These are phyloP conservation scores for Corythaixoides concolor DNA, from an alignment of 2,113 vertebrate genomes.

Conservation along the genomic window DNA sequence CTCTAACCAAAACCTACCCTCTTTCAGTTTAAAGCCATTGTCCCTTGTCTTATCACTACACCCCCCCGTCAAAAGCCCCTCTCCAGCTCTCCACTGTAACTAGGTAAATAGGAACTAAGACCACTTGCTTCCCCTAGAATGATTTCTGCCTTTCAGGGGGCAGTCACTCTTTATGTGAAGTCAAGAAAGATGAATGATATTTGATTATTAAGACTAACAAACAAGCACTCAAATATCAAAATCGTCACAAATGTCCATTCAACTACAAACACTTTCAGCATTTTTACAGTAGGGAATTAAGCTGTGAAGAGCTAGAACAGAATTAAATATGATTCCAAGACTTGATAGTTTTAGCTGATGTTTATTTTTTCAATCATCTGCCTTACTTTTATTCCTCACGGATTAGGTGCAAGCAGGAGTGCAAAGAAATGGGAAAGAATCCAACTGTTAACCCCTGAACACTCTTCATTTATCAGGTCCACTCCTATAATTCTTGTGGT, in stretches of 20 bases:
- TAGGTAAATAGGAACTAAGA: neutral
- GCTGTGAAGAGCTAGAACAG: neutral
- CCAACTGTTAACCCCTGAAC: neutral
- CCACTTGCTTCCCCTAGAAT: neutral
- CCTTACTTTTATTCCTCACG: neutral
- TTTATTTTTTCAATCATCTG: neutral
- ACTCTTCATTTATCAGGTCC: neutral
- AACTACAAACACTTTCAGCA: neutral
- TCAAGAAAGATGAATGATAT: neutral
- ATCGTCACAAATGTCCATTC: neutral
- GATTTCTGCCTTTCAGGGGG: neutral
- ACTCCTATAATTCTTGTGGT: neutral
- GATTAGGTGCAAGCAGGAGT: neutral
- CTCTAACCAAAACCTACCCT: too few species aligned
- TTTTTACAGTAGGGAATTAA: neutral
- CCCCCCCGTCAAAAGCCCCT: too few species aligned
- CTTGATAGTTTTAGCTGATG: neutral
- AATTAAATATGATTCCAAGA: neutral
- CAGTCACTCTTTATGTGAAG: neutral
- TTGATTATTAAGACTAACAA: neutral
- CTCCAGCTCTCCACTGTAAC: neutral
- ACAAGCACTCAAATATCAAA: neutral
- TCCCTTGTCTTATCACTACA: too few species aligned
- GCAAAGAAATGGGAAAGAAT: slow-evolving; percentile 2
- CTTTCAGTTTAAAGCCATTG: too few species aligned